These are phyloP conservation scores for Drosophila paucipuncta DNA, from an alignment of 2,888 invertebrate species.

Conservation along the genomic window DNA sequence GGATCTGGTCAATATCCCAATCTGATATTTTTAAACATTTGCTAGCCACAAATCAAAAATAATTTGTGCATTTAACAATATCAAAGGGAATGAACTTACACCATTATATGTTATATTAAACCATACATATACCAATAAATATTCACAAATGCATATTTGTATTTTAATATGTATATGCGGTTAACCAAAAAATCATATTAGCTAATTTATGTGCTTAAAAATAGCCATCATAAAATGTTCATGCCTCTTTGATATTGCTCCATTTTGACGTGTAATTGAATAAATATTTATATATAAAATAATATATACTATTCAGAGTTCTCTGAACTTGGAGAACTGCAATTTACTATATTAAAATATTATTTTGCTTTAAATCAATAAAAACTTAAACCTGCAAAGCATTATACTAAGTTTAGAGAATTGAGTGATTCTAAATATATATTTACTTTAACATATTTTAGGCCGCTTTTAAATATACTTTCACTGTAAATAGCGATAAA, in stretches of 20 bases:
- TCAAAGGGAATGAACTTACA: slow-evolving; percentile 48
- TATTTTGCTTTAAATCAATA: background rate
- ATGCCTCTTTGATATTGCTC: slow-evolving; percentile 43
- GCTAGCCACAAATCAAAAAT: slow-evolving; percentile 65
- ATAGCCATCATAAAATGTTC: slow-evolving; percentile 37
- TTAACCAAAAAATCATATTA: slow-evolving; percentile 65
- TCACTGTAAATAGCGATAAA: background rate
- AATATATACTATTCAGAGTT: background rate
- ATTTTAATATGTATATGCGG: slow-evolving; percentile 69
- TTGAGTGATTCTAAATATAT: background rate
- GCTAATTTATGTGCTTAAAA: slow-evolving; percentile 62
- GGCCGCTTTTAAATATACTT: background rate
- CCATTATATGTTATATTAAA: background rate
- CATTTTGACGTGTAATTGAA: slow-evolving; percentile 23
- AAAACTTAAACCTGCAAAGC: background rate
- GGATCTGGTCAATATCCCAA: slow-evolving; percentile 3
- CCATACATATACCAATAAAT: slow-evolving; percentile 7
- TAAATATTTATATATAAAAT: slow-evolving; percentile 8
- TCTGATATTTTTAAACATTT: slow-evolving; percentile 21
- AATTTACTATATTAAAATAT: background rate
- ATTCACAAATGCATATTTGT: slow-evolving; percentile 18
- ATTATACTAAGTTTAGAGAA: background rate
- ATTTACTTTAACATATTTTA: background rate
- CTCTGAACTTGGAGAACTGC: background rate
- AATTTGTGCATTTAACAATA: slow-evolving; percentile 41